These are phyloP conservation scores for Ruditapes philippinarum DNA, from an alignment of 1,140 invertebrate species.

Conservation along the genomic window DNA sequence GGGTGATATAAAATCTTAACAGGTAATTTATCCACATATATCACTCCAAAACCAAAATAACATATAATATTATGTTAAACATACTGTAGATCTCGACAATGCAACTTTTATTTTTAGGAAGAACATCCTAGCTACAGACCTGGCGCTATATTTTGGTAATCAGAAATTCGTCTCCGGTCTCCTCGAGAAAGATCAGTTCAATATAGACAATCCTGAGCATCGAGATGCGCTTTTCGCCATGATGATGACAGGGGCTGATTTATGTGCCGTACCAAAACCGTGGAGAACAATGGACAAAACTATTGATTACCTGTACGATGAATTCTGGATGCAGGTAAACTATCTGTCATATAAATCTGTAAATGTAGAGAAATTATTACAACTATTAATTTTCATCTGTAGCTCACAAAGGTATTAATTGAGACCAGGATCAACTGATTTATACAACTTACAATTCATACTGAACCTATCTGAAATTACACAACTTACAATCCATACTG, in stretches of 20 bases:
- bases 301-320: constrained; percentile 75
- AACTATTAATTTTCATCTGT: too few relatives aligned
- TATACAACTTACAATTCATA: neutral
- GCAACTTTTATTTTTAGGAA: constrained; percentile 17
- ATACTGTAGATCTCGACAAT: too few relatives aligned
- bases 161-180: constrained; percentile 68
- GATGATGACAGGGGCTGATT: constrained; percentile 80
- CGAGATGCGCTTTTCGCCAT: constrained; percentile 46
- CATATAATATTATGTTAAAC: too few relatives aligned
- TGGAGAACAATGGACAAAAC: constrained; percentile 75
- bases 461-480: too few relatives aligned
- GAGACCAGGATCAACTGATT: too few relatives aligned
- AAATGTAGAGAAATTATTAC: too few relatives aligned
- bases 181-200: constrained; percentile 60
- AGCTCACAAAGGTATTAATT: too few relatives aligned
- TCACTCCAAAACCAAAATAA: too few relatives aligned
- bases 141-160: constrained; percentile 78
- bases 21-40: too few relatives aligned
- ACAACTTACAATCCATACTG: too few relatives aligned
- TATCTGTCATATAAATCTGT: too few relatives aligned
- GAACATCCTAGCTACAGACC: constrained; percentile 82
- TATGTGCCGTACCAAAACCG: constrained; percentile 77
- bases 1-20: too few relatives aligned
- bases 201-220: constrained; percentile 38
- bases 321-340: constrained; percentile 81